Conservation (phyloP, 1,140 invertebrate species). For the Manduca sexta region DNA sequence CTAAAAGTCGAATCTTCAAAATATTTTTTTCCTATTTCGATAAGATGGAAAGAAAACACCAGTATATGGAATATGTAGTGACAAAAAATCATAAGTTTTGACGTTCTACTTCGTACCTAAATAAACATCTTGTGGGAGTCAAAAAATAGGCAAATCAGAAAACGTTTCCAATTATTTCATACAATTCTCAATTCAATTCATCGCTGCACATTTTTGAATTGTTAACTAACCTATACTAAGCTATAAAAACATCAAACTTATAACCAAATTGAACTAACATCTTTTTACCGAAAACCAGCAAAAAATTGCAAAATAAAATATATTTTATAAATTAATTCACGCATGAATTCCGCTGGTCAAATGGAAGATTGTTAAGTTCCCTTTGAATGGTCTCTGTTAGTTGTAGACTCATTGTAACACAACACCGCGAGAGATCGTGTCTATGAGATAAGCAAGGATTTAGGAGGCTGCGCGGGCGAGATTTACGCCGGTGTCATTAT, state of each 20-base stretch:
- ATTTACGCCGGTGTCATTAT: constrained; percentile 22
- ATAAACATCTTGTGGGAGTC: too few species aligned
- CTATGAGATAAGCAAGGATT: constrained; percentile 57
- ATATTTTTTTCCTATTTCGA: too few species aligned
- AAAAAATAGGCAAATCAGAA: too few species aligned
- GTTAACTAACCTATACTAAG: too few species aligned
- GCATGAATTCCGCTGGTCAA: constrained; percentile 54
- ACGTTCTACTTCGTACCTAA: too few species aligned
- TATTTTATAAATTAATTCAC: constrained; percentile 42
- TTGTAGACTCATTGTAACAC: constrained; percentile 47
- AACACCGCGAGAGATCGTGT: constrained; percentile 54
- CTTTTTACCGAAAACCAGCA: not conserved
- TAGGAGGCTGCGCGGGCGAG: constrained; percentile 29
- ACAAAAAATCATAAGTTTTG: too few species aligned
- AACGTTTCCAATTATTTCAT: too few species aligned
- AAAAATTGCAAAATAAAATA: constrained; percentile 5
- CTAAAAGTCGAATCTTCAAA: too few species aligned
- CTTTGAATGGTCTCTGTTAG: constrained; percentile 41
- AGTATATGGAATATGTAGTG: too few species aligned
- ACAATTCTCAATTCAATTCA: too few species aligned
- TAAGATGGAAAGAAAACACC: too few species aligned
- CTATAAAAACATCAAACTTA: not conserved
- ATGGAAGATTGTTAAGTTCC: constrained; percentile 43
- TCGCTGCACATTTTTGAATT: too few species aligned
- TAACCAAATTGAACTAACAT: not conserved